These are phyloP conservation scores for Cotesia typhae DNA, from an alignment of 1,140 invertebrate genomes.

Conservation along the genomic window DNA sequence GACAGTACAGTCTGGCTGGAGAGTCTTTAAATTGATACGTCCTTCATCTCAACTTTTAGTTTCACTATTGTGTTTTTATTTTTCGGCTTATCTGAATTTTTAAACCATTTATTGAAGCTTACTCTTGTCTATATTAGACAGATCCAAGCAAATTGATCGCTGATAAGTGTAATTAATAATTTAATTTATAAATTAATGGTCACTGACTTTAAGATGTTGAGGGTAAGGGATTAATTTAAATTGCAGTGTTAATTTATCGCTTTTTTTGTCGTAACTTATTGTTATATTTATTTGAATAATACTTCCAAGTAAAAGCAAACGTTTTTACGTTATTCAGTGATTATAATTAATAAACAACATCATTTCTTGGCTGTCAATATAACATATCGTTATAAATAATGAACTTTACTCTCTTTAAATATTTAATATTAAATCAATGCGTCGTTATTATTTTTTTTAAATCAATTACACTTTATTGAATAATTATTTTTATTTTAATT, in stretches of 20 bases:
- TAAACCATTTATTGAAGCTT: background rate
- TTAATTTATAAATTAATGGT: background rate
- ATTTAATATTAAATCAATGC: background rate
- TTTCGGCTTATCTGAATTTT: slow-evolving; percentile 1
- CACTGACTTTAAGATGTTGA: background rate
- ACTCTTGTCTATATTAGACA: too few species aligned
- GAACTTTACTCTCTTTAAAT: slow-evolving; percentile 34
- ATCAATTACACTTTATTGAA: slow-evolving; percentile 16
- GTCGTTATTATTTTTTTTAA: background rate
- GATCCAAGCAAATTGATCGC: background rate
- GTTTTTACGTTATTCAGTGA: background rate
- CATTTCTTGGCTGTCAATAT: slow-evolving; percentile 6
- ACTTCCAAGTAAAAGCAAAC: background rate
- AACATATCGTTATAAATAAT: slow-evolving; percentile 12
- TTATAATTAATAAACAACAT: slow-evolving; percentile 35
- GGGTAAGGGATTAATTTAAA: background rate
- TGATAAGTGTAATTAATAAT: background rate
- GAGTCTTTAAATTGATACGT: slow-evolving; percentile 66
- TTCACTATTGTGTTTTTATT: slow-evolving; percentile 39
- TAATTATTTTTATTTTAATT: background rate
- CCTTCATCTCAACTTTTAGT: slow-evolving; percentile 59
- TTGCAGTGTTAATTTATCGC: background rate
- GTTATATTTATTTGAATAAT: background rate
- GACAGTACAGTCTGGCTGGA: slow-evolving; percentile 63
- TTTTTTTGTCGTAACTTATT: slow-evolving; percentile 16